phyloP scores from a whole-genome alignment of 2,113 vertebrate species.

The Notothenia coriiceps region DNA sequence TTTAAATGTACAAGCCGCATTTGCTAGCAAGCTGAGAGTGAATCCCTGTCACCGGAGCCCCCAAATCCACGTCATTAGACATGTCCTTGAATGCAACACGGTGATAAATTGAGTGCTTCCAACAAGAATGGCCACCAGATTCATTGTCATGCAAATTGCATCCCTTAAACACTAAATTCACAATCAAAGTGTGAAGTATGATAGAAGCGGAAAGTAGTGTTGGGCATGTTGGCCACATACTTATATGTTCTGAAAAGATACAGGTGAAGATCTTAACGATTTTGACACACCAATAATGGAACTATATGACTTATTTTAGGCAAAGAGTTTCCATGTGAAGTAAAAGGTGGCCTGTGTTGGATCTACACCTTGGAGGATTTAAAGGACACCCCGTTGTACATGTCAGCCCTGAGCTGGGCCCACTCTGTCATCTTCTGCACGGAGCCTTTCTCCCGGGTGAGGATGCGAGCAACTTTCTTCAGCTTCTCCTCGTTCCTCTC shows the following conservation, averaged over 20 bases:
- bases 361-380: conserved; percentile 84
- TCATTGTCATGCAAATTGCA: neutral
- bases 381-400: conserved; percentile 88
- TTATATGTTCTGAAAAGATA: neutral
- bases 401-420: conserved; percentile 88
- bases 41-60: neutral
- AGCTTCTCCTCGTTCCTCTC: conserved; percentile 95
- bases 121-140: conserved; percentile 1
- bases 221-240: conserved; percentile 27
- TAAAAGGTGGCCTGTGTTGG: conserved; percentile 19
- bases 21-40: neutral
- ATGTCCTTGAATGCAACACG: neutral
- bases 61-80: conserved; percentile 5
- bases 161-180: no score
- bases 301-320: conserved; percentile 1
- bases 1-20: neutral
- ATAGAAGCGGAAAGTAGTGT: conserved; percentile 8
- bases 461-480: conserved; percentile 87
- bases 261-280: conserved; percentile 5
- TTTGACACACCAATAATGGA: conserved; percentile 5
- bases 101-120: neutral
- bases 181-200: neutral
- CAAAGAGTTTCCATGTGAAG: conserved; percentile 16
- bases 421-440: conserved; percentile 90
- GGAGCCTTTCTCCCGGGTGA: conserved; percentile 89